Conservation (phyloP, 2,797 vertebrate species). For the Rhabdomys pumilio region DNA sequence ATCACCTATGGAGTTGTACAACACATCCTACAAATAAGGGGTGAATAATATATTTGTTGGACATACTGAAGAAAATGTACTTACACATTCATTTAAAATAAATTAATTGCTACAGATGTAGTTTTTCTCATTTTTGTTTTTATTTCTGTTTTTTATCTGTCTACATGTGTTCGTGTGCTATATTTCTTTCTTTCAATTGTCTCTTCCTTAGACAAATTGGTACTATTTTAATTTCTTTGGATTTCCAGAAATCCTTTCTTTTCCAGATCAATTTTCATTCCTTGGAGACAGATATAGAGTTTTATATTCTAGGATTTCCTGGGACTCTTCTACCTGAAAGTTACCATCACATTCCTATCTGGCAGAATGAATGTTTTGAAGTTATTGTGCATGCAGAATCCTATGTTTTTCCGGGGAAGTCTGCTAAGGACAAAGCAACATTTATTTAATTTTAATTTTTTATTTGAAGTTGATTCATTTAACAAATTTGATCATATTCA, state of each 20-base stretch:
- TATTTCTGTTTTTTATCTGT: slow-evolving; percentile 6
- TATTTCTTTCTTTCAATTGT: slow-evolving; percentile 1
- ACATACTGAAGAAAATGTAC: not conserved
- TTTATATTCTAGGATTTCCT: not conserved
- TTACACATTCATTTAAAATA: not conserved
- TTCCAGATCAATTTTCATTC: not conserved
- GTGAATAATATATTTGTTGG: not conserved
- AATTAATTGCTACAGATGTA: not conserved
- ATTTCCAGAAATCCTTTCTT: not conserved
- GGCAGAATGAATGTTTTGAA: not conserved
- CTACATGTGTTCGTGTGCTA: not conserved
- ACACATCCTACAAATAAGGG: not conserved
- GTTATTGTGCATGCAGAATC: not conserved
- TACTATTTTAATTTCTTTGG: not conserved
- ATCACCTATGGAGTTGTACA: not conserved
- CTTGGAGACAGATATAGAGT: not conserved
- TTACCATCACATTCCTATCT: not conserved
- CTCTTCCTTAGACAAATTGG: not conserved
- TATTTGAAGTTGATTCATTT: not conserved
- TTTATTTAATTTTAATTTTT: not conserved
- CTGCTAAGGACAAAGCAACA: not conserved
- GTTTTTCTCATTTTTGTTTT: not conserved
- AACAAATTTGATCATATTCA: not conserved
- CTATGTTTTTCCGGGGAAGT: not conserved
- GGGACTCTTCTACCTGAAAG: not conserved